Percentiles rank a stretch among this genome's conserved stretches.
Evolutionary conservation across 2,113 vertebrate genomes (phyloP).

Genomic region (Solenodon paradoxus): DNA sequence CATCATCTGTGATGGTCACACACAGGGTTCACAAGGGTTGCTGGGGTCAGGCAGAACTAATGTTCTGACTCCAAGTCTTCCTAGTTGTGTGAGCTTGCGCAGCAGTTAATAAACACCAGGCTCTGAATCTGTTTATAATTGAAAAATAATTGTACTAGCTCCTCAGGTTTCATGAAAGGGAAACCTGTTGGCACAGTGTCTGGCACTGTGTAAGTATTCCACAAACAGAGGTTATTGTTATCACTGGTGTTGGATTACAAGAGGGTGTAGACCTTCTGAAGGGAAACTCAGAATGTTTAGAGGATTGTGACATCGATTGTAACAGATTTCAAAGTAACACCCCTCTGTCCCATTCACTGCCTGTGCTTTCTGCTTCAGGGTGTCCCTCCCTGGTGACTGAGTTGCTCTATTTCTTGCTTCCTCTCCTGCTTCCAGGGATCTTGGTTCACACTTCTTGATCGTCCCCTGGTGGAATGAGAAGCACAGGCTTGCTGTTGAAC

Average conservation of each 20-base stretch:
- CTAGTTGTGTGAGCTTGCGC: not conserved
- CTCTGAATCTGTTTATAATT: not conserved
- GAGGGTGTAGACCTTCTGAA: not conserved
- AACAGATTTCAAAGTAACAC: not conserved
- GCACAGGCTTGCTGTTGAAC: not conserved
- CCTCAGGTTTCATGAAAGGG: not conserved
- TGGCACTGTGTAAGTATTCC: not conserved
- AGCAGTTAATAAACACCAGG: not conserved
- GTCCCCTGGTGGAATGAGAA: not conserved
- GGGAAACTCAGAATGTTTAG: not conserved
- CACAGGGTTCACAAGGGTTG: not conserved
- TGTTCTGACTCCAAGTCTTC: not conserved
- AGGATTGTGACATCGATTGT: not conserved
- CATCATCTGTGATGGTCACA: not conserved
- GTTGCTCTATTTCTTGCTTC: not conserved
- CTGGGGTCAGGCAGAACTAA: not conserved
- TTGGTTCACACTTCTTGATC: not conserved
- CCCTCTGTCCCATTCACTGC: not conserved
- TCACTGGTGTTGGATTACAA: not conserved
- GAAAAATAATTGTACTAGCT: not conserved
- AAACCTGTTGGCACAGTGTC: not conserved
- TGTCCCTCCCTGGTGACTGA: not conserved
- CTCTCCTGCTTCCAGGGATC: not conserved
- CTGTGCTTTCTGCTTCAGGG: not conserved
- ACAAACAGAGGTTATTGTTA: not conserved